Base-by-base conservation (phyloP, 2,888 invertebrate genomes). In the Phortica okadai region DNA sequence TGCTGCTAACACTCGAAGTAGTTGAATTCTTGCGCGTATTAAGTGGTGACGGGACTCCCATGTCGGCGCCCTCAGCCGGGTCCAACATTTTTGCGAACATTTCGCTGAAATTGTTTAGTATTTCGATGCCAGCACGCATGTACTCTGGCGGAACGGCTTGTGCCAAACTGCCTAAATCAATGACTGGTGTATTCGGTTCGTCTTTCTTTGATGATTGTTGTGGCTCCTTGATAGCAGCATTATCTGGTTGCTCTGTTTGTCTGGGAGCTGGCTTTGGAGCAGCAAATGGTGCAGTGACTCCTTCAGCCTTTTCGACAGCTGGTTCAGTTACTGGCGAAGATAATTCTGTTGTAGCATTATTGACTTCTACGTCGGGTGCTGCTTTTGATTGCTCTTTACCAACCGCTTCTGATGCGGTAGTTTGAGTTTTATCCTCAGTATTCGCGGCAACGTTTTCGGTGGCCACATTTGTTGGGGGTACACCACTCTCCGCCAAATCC, bases 31-130 rank as follows among this genome's bases (percentile, higher is more conserved):
- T 70, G 7, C 62, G 33, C 14, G 62, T 21, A 21, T 21, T 64
- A 33, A 6, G 5, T 79, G 78, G 77, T 41, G 69, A 70, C 3
- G 74, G 64, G 21, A 70, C 64, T 62, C 44, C 73, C 1, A 8
- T 44, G n/a, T 77, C 80, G 6, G 50, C 62, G 54, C 75, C 78
- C 42, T 88, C 89, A 66, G 82, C 79, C 2, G 91, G 91, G 80
- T 90, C 91, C 33, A 91, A 82, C 80, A 91, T 89, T 82, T 91
- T 91, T 56, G 89, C 88, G 74, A 91, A 90, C 89, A 91, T 90
- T 81, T 91, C 90, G 72, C 89, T 90, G 54, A 91, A 91, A 76
- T 91, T 91, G 69, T 89, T 91, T 21, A 91, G 81, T 70, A 91
- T 89, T 75, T 91, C 88, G 73, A 91, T 89, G 42, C 91, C 91